Evolutionary conservation across 2,888 invertebrate species (phyloP).

Genomic region (Entomobrya multifasciata): DNA sequence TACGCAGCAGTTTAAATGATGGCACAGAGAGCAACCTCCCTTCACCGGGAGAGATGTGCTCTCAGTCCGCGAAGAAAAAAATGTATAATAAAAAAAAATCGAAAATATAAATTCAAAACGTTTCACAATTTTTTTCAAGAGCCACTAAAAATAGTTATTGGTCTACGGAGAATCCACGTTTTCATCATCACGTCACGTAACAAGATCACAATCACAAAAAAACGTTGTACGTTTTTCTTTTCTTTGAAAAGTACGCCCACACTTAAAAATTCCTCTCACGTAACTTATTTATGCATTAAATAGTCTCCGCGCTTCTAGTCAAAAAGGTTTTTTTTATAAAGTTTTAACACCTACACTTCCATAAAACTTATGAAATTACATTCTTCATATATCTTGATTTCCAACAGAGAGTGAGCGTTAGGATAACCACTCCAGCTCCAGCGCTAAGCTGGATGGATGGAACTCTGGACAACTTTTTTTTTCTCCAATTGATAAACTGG

Average conservation of each 20-base stretch:
- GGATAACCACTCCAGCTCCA: too few species aligned
- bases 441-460: slow-evolving; percentile 45
- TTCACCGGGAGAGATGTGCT: neutral
- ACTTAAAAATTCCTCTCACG: slow-evolving; percentile 15
- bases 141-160: slow-evolving; percentile 64
- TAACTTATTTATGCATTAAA: too few species aligned
- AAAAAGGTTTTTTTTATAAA: too few species aligned
- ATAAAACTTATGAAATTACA: slow-evolving; percentile 21
- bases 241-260: slow-evolving; percentile 49
- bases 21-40: neutral
- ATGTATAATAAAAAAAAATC: too few species aligned
- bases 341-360: slow-evolving; percentile 47
- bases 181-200: slow-evolving; percentile 32
- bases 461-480: slow-evolving; percentile 63
- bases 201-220: too few species aligned
- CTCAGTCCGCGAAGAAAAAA: neutral
- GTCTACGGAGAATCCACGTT: neutral
- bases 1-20: neutral
- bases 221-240: slow-evolving; percentile 19
- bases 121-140: too few species aligned
- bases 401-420: too few species aligned
- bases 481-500: too few species aligned
- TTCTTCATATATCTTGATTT: neutral
- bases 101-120: too few species aligned
- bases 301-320: too few species aligned